These are phyloP conservation scores for Drosophila miranda DNA, from an alignment of 1,140 invertebrate species.

Conservation along the genomic window DNA sequence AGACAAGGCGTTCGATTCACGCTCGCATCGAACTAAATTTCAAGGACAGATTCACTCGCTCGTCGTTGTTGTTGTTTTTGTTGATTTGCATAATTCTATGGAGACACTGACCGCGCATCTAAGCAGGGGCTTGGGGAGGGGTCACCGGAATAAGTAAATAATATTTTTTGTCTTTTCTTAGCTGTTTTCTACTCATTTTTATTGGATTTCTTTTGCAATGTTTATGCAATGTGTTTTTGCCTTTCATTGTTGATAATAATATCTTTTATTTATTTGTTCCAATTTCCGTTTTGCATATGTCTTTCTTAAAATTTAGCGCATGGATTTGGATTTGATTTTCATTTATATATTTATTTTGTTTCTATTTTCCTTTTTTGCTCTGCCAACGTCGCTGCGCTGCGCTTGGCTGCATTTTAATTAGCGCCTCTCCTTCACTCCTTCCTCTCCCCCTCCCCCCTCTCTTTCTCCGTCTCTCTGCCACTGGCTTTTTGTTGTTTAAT, in stretches of 20 bases:
- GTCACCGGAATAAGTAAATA: not conserved
- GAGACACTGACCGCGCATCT: conserved; percentile 4
- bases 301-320: conserved; percentile 18
- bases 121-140: not conserved
- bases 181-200: no score
- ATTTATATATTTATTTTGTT: conserved; percentile 17
- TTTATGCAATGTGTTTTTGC: not conserved
- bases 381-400: conserved; percentile 26
- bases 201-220: no score
- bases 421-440: conserved; percentile 6
- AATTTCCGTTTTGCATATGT: no score
- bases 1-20: conserved; percentile 7
- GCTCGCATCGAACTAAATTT: conserved; percentile 23
- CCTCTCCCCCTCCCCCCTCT: not conserved
- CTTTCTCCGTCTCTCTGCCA: no score
- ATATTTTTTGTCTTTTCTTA: conserved; percentile 3
- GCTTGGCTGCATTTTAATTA: conserved; percentile 64
- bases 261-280: not conserved
- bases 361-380: conserved; percentile 25
- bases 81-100: conserved; percentile 47
- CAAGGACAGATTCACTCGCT: conserved; percentile 36
- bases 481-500: conserved; percentile 33
- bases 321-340: conserved; percentile 28
- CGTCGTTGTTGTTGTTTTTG: not conserved
- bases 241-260: not conserved